A percentile compares a stretch with the other conserved stretches of the same genome.
These are phyloP conservation scores for Anthophora plumipes DNA, from an alignment of 2,888 invertebrate genomes.

Conservation along the genomic window DNA sequence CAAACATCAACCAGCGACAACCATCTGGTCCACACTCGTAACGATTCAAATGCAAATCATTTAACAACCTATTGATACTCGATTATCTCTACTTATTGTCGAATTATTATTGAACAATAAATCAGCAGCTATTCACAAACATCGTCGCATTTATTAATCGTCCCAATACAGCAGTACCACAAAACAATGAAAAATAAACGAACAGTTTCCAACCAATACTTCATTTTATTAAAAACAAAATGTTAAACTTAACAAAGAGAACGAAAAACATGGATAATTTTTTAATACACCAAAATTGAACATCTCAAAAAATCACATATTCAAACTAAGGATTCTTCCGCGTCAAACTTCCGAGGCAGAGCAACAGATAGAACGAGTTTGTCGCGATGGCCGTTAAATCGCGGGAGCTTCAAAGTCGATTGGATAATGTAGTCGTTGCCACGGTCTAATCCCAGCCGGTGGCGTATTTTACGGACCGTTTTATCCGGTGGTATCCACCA, in stretches of 20 bases:
- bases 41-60: too few species aligned
- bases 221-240: background rate
- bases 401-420: conserved; percentile 40
- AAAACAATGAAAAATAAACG: too few species aligned
- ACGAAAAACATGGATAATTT: background rate
- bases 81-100: too few species aligned
- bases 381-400: conserved; percentile 24
- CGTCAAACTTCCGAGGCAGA: background rate
- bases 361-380: background rate
- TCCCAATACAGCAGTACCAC: too few species aligned
- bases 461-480: conserved; percentile 71
- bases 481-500: conserved; percentile 71
- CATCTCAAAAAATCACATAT: background rate
- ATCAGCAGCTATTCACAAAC: too few species aligned
- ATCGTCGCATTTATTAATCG: too few species aligned
- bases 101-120: too few species aligned
- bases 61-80: too few species aligned
- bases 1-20: too few species aligned
- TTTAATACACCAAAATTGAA: background rate
- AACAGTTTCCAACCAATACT: background rate
- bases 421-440: conserved; percentile 58
- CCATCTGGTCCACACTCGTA: too few species aligned
- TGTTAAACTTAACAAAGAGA: background rate
- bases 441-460: conserved; percentile 67
- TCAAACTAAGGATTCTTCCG: too few species aligned